Conservation (phyloP, 2,797 vertebrate genomes). For the Esox lucius region DNA sequence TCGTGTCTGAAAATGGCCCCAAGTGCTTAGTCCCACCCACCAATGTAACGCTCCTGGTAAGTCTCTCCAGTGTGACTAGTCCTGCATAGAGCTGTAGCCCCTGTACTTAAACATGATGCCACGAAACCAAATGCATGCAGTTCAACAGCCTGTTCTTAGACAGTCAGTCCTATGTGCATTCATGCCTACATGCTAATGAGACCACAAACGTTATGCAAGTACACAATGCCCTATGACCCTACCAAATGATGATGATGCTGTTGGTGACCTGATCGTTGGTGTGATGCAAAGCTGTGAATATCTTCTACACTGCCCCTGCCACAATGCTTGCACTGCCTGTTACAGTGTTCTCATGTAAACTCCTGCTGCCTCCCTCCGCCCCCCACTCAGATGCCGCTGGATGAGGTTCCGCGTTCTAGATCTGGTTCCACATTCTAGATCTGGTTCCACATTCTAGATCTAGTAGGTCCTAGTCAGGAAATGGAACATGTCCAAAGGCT, state of each 20-base stretch:
- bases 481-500: background rate
- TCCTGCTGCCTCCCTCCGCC: slow-evolving; percentile 90
- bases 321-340: slow-evolving; percentile 74
- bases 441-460: background rate
- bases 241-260: slow-evolving; percentile 48
- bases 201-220: slow-evolving; percentile 23
- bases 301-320: slow-evolving; percentile 36
- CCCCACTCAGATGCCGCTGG: slow-evolving; percentile 99
- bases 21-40: slow-evolving; percentile 21
- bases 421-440: background rate
- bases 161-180: slow-evolving; percentile 55
- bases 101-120: slow-evolving; percentile 43
- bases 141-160: slow-evolving; percentile 53
- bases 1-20: background rate
- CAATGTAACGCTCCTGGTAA: slow-evolving; percentile 60
- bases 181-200: slow-evolving; percentile 25
- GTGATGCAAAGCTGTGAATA: slow-evolving; percentile 41
- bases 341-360: slow-evolving; percentile 77
- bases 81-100: slow-evolving; percentile 36
- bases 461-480: slow-evolving; percentile 99
- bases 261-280: slow-evolving; percentile 58
- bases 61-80: slow-evolving; percentile 57
- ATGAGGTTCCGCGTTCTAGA: slow-evolving; percentile 88
- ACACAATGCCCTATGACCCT: background rate
- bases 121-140: slow-evolving; percentile 68